Percentiles rank a stretch among this genome's conserved stretches.
Evolutionary conservation across 2,888 invertebrate genomes (phyloP).

Genomic region (Cataglyphis livida): DNA sequence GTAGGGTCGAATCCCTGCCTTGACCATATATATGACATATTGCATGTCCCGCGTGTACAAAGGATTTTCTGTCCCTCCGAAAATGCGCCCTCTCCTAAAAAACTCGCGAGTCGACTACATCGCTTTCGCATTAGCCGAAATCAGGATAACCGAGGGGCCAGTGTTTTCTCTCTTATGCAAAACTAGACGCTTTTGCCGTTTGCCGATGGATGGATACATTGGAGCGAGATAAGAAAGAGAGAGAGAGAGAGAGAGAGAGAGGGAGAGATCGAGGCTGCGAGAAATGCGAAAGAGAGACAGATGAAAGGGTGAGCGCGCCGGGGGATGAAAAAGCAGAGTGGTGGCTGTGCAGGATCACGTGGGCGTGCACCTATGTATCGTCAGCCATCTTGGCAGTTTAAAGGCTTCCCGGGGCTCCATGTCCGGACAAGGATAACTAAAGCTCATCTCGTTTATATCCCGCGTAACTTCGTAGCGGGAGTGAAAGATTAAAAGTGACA

Average conservation of each 20-base stretch:
- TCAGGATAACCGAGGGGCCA: conserved; percentile 38
- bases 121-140: conserved; percentile 70
- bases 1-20: conserved; percentile 1
- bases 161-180: conserved; percentile 71
- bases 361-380: conserved; percentile 68
- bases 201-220: conserved; percentile 60
- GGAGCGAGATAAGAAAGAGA: conserved; percentile 27
- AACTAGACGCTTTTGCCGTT: conserved; percentile 63
- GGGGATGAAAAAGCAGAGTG: conserved; percentile 68
- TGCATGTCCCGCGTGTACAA: background rate
- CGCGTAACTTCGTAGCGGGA: conserved; percentile 12
- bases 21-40: conserved; percentile 29
- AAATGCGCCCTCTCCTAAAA: conserved; percentile 34
- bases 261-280: background rate
- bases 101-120: conserved; percentile 58
- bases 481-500: conserved; percentile 3
- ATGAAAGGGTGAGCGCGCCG: conserved; percentile 1
- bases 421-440: conserved; percentile 63
- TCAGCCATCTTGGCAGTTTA: conserved; percentile 73
- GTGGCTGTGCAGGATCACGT: conserved; percentile 69
- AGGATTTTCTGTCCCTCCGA: background rate
- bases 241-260: too few species aligned
- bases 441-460: conserved; percentile 60
- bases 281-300: conserved; percentile 21
- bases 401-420: conserved; percentile 60